Conservation (phyloP, 2,888 invertebrate genomes). For the Heliothis peltigera region DNA sequence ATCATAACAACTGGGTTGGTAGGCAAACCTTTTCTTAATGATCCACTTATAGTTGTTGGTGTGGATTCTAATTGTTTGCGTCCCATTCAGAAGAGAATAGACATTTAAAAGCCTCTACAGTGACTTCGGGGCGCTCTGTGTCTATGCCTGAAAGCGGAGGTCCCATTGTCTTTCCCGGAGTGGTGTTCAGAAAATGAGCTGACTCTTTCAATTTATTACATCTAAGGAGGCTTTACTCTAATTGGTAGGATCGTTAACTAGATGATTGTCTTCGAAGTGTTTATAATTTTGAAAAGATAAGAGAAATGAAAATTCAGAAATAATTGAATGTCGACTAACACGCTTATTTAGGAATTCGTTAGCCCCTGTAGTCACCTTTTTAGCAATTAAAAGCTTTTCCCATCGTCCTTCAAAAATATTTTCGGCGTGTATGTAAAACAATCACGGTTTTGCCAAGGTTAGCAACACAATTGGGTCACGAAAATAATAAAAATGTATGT, state of each 20-base stretch:
- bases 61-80: conserved; percentile 31
- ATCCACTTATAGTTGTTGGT: conserved; percentile 46
- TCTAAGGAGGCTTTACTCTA: background rate
- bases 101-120: conserved; percentile 17
- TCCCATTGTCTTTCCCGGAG: conserved; percentile 16
- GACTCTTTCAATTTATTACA: background rate
- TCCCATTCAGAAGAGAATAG: conserved; percentile 34
- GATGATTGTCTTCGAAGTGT: too few relatives aligned
- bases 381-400: background rate
- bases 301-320: too few relatives aligned
- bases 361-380: background rate
- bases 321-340: background rate
- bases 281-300: too few relatives aligned
- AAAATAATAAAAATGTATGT: conserved; percentile 33
- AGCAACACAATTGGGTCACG: conserved; percentile 31
- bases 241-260: too few relatives aligned
- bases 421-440: background rate
- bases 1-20: conserved; percentile 13
- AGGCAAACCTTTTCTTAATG: conserved; percentile 31
- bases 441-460: conserved; percentile 11
- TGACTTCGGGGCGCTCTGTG: conserved; percentile 14
- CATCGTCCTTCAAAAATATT: background rate
- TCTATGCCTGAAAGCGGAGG: conserved; percentile 2
- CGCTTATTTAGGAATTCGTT: background rate
- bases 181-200: background rate